Conservation (phyloP, 2,113 vertebrate species). For the Otolemur garnettii region DNA sequence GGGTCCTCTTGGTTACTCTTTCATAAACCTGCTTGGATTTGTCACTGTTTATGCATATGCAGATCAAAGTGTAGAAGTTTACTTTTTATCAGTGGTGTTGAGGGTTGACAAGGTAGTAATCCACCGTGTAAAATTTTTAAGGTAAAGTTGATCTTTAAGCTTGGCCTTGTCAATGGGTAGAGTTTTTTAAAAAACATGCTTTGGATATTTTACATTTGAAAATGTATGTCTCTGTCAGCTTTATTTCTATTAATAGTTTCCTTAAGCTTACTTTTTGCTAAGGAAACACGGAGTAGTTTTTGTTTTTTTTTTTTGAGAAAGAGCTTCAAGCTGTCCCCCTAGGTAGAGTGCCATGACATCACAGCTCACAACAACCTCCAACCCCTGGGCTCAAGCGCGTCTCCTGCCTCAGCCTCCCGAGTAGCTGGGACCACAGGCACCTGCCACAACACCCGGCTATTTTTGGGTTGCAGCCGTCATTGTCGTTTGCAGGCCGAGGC, state of each 20-base stretch:
- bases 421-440: no score
- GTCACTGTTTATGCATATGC: background rate
- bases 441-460: no score
- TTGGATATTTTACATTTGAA: slow-evolving; percentile 41
- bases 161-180: slow-evolving; percentile 23
- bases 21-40: slow-evolving; percentile 49
- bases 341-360: no score
- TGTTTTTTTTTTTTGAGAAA: background rate
- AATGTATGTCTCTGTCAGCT: background rate
- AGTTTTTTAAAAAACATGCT: background rate
- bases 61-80: slow-evolving; percentile 13
- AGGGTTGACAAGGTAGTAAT: background rate
- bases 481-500: no score
- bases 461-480: no score
- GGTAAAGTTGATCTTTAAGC: slow-evolving; percentile 26
- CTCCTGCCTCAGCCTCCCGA: no score
- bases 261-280: slow-evolving; percentile 7
- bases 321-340: no score
- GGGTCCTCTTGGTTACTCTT: slow-evolving; percentile 31
- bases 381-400: no score
- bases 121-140: slow-evolving; percentile 45
- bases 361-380: no score
- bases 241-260: slow-evolving; percentile 56
- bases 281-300: slow-evolving; percentile 41
- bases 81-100: slow-evolving; percentile 1